Evolutionary conservation across 2,888 invertebrate species (phyloP).

Genomic region (Aleiodes alternator): DNA sequence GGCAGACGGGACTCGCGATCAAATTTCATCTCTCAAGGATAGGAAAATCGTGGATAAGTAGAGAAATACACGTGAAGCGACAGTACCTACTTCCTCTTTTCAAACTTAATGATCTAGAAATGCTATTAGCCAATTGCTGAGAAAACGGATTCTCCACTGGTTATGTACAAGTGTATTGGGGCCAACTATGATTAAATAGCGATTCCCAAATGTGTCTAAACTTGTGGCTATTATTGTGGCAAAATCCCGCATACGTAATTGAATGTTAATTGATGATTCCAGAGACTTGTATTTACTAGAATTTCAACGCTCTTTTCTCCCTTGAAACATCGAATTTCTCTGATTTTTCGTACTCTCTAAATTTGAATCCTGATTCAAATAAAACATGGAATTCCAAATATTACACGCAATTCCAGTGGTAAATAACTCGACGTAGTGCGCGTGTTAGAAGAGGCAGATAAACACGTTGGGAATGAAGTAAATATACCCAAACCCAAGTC

Average conservation of each 20-base stretch:
- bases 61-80: slow-evolving; percentile 31
- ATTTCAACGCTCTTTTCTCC: not conserved
- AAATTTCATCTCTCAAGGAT: slow-evolving; percentile 65
- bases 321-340: not conserved
- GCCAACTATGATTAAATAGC: not conserved
- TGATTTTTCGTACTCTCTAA: not conserved
- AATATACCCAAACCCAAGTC: slow-evolving; percentile 7
- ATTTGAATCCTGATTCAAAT: not conserved
- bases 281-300: no score
- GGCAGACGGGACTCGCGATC: slow-evolving; percentile 63
- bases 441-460: slow-evolving; percentile 27
- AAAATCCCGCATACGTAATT: not conserved
- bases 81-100: slow-evolving; percentile 19
- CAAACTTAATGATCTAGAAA: slow-evolving; percentile 60
- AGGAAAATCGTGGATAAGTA: slow-evolving; percentile 31
- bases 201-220: slow-evolving; percentile 5
- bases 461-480: slow-evolving; percentile 30
- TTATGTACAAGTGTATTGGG: not conserved
- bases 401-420: slow-evolving; percentile 6
- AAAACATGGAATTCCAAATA: slow-evolving; percentile 19
- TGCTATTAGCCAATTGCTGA: slow-evolving; percentile 59
- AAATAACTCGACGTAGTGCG: slow-evolving; percentile 12
- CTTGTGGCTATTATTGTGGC: not conserved
- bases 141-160: slow-evolving; percentile 43
- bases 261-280: not conserved